Evolutionary conservation across 2,888 invertebrate genomes (phyloP), one percentile per base, ranked within the genome.

Genomic region (Hemaris fuciformis): DNA sequence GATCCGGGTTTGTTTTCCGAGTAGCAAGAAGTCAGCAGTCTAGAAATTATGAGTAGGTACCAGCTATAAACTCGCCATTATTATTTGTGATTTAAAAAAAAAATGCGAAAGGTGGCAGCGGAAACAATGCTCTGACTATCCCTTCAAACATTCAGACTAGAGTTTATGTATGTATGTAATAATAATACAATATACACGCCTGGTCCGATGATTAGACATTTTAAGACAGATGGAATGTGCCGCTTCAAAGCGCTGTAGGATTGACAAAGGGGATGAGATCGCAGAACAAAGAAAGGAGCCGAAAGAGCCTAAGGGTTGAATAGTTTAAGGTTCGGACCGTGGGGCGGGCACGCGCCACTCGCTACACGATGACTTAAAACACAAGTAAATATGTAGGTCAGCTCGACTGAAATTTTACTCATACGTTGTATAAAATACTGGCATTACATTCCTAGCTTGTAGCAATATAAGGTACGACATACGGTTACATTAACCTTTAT

Each of bases 221-320:
- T 56, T 57, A 57, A 27, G 31, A 42, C 57, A 57, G 25, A 59
- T 59, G 13, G 45, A 57, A 61, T 57, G 70, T 68, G 73, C 70
- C 72, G 73, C 72, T 73, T 76, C 73, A 78, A 72, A 77, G 72
- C 69, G 71, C 72, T 72, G 73, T 69, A 70, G 70, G 69, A 78
- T 73, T 72, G 77, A 74, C 76, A 79, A 78, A 75, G 72, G 73
- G 66, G 77, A 76, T 80, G 81, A 77, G 77, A 80, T 82, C 79
- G 73, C 69, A 71, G 71, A 71, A 80, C 80, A 83, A 84, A 84
- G 81, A 80, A 80, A 75, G 73, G 72, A 67, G 64, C 75, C 76
- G 80, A 81, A 79, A 80, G 66, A 69, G 72, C 80, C 80, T 67
- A 66, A 76, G 74, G 80, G 80, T 67, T 70, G 78, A 79, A 81